Base-by-base conservation (phyloP, 1,140 invertebrate genomes). In the Sycophaga agraensis region DNA sequence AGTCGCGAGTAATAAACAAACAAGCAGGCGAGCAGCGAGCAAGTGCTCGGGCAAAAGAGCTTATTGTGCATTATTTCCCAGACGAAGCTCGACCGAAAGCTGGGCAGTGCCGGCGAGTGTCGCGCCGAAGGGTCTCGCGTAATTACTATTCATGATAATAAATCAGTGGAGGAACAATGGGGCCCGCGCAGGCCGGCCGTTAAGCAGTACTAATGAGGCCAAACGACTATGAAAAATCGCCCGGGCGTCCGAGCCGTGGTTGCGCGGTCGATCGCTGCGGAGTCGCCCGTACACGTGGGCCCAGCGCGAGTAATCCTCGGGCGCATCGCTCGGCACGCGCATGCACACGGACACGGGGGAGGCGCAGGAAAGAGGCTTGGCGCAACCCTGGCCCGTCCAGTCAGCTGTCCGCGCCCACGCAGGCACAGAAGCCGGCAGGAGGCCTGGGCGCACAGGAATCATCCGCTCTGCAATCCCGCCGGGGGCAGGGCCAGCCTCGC, bases 191-290 rank as follows among this genome's bases (percentile, higher is more conserved):
- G 57, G 12, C n/a, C n/a, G 17, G 26, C 16, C 16, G 56, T 59
- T 61, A 54, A 61, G 45, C 26, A 16, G 1, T 16, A 28, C 40
- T 61, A 48, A 61, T 48, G 40, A 54, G 50, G 34, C 14, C 50
- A 39, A 61, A 61, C 31, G 26, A 48, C 22, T 24, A 21, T 19
- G n/a, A 45, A 49, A 37, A 59, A 42, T 60, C 42, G 40, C 24
- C 28, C 14, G 24, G 24, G 42, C 42, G 42, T 34, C 26, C 39
- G 45, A 21, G 56, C 34, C 56, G 35, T 49, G 24, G 28, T 34
- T 26, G 9, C 19, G 40, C 6, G 12, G 4, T 21, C 12, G 1
- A 21, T 22, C 12, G 4, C 17, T 22, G 14, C 12, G 21, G 14
- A 24, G 5, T 45, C 14, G 16, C 17, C 5, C 4, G 24, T 28